A percentile compares a stretch with the other conserved stretches of the same genome.
Evolutionary conservation across 2,888 invertebrate genomes (phyloP).

Genomic region (Harpagoxenus sublaevis): DNA sequence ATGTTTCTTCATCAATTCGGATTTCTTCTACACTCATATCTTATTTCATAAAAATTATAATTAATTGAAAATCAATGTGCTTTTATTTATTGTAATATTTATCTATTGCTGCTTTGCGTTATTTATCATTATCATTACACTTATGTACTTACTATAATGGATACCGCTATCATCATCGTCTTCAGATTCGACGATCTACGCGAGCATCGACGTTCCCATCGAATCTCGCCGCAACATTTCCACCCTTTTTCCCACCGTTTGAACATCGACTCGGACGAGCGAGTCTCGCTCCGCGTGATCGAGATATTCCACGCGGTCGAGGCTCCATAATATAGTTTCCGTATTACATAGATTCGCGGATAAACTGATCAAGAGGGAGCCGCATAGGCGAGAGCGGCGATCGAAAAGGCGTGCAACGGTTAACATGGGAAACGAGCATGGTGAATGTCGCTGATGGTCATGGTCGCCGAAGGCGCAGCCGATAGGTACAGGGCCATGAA

Average conservation of each 20-base stretch:
- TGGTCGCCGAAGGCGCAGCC: slow-evolving; percentile 47
- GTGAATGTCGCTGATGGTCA: slow-evolving; percentile 55
- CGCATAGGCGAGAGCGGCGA: slow-evolving; percentile 35
- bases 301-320: slow-evolving; percentile 52
- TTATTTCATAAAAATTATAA: background rate
- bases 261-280: slow-evolving; percentile 44
- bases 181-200: slow-evolving; percentile 37
- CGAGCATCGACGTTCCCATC: slow-evolving; percentile 38
- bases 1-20: background rate
- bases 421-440: slow-evolving; percentile 37
- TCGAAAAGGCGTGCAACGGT: slow-evolving; percentile 41
- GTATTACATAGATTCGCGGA: slow-evolving; percentile 56
- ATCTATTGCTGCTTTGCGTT: background rate
- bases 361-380: slow-evolving; percentile 46
- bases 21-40: background rate
- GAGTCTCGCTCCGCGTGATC: slow-evolving; percentile 48
- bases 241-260: slow-evolving; percentile 47
- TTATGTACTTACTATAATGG: background rate
- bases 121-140: slow-evolving; percentile 9
- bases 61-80: background rate
- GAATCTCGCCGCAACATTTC: slow-evolving; percentile 35
- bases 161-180: slow-evolving; percentile 5
- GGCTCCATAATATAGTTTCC: slow-evolving; percentile 50
- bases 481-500: slow-evolving; percentile 31
- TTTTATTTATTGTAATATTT: background rate